phyloP scores from a whole-genome alignment of 1,140 invertebrate species.

The Drosophila kurseongensis region DNA sequence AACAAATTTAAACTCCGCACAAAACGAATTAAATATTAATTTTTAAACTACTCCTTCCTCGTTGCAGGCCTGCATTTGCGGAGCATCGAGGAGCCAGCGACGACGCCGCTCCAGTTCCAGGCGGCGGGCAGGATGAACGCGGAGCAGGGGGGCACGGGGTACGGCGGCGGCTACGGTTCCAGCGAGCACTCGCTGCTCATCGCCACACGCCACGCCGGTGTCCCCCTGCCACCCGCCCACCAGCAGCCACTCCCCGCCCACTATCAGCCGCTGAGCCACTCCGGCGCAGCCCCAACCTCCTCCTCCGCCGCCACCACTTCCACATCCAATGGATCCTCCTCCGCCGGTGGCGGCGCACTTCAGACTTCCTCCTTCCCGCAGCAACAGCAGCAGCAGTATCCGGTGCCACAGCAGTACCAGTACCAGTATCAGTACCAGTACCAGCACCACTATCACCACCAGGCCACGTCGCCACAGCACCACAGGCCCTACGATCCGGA shows the following conservation, averaged over 20 bases:
- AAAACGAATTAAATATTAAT: slow-evolving; percentile 46
- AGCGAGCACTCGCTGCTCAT: slow-evolving; percentile 82
- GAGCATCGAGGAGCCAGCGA: slow-evolving; percentile 90
- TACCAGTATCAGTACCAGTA: slow-evolving; percentile 56
- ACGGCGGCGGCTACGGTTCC: slow-evolving; percentile 83
- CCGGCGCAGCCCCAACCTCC: slow-evolving; percentile 56
- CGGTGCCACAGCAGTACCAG: slow-evolving; percentile 41
- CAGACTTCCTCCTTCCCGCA: slow-evolving; percentile 37
- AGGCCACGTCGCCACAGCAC: slow-evolving; percentile 84
- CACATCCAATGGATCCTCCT: slow-evolving; percentile 46
- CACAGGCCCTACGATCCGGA: slow-evolving; percentile 91
- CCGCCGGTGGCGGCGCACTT: slow-evolving; percentile 28
- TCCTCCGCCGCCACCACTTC: slow-evolving; percentile 12
- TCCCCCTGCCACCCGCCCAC: slow-evolving; percentile 84
- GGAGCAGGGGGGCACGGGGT: slow-evolving; percentile 87
- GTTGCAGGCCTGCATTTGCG: slow-evolving; percentile 91
- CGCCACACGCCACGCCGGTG: slow-evolving; percentile 85
- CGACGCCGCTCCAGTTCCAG: slow-evolving; percentile 67
- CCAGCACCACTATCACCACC: slow-evolving; percentile 63
- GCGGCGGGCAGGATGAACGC: slow-evolving; percentile 87
- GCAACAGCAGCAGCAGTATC: slow-evolving; percentile 49
- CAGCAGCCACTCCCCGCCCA: slow-evolving; percentile 69
- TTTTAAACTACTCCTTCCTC: slow-evolving; percentile 10
- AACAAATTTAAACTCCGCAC: slow-evolving; percentile 22
- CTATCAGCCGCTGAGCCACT: slow-evolving; percentile 59